A percentile compares a stretch with the other conserved stretches of the same genome.
These are phyloP conservation scores for Danio tinwini DNA, from an alignment of 2,797 vertebrate species.

Conservation along the genomic window DNA sequence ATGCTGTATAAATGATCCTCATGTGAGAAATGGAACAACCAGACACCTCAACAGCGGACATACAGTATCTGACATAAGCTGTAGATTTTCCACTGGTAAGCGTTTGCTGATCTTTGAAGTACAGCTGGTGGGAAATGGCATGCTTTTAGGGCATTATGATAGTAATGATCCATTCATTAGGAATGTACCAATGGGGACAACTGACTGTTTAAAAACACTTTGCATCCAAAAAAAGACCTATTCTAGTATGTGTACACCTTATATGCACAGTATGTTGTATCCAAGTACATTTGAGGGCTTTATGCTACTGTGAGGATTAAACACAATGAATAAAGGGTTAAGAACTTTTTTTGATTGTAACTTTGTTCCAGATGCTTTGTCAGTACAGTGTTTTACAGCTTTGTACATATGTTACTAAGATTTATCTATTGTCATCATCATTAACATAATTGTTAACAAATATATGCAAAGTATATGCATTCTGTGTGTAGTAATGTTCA, in stretches of 20 bases:
- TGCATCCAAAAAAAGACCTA: background rate
- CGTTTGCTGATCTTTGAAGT: constrained; percentile 26
- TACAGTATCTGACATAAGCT: constrained; percentile 38
- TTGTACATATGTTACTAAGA: constrained; percentile 77
- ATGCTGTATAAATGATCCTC: constrained; percentile 53
- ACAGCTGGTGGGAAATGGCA: constrained; percentile 21
- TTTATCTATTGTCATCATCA: constrained; percentile 74
- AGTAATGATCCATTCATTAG: constrained; percentile 9
- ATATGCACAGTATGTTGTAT: constrained; percentile 17
- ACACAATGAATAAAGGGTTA: background rate
- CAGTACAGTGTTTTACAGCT: constrained; percentile 60
- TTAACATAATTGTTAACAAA: constrained; percentile 81
- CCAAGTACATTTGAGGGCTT: background rate
- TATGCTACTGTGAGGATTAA: constrained; percentile 17
- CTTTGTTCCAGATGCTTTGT: constrained; percentile 40
- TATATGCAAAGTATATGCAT: constrained; percentile 79
- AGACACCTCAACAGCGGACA: constrained; percentile 30
- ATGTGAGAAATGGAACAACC: constrained; percentile 26
- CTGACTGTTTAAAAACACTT: constrained; percentile 34
- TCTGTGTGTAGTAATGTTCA: constrained; percentile 70
- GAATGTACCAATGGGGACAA: constrained; percentile 11
- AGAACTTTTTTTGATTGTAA: constrained; percentile 30
- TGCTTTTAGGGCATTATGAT: constrained; percentile 19
- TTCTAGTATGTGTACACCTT: background rate
- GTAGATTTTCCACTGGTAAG: constrained; percentile 22